These are phyloP conservation scores for Brachionus paranguensis DNA, from an alignment of 1,140 invertebrate genomes.

Conservation along the genomic window DNA sequence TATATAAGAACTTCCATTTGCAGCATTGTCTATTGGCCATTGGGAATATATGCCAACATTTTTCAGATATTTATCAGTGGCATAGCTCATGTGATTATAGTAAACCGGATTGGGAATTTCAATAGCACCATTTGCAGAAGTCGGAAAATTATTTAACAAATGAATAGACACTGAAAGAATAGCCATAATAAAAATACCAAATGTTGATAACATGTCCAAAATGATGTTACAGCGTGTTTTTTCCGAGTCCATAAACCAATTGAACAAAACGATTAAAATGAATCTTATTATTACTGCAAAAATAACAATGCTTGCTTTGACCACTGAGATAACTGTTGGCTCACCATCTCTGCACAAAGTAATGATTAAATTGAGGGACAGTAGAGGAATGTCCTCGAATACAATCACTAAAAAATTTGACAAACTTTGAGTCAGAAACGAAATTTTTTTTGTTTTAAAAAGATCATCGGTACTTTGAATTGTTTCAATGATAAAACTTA, in stretches of 20 bases:
- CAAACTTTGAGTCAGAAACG: background rate
- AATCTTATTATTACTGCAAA: background rate
- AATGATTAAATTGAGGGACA: background rate
- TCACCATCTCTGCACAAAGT: conserved; percentile 11
- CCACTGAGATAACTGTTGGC: background rate
- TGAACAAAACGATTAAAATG: background rate
- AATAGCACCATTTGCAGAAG: background rate
- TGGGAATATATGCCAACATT: background rate
- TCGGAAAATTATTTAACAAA: conserved; percentile 5
- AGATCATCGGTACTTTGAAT: conserved; percentile 10
- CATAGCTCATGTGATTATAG: background rate
- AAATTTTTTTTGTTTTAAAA: background rate
- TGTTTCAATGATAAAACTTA: background rate
- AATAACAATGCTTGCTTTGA: conserved; percentile 8
- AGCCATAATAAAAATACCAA: conserved; percentile 1
- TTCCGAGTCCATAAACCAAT: conserved; percentile 3
- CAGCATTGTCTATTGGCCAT: background rate
- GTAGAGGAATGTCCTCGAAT: conserved; percentile 20
- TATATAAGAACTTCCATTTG: background rate
- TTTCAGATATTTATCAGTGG: conserved; percentile 5
- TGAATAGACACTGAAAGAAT: conserved; percentile 11
- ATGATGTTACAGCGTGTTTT: background rate
- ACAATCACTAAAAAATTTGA: background rate
- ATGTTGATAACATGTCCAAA: background rate
- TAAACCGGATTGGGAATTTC: background rate